Evolutionary conservation across 2,888 invertebrate species (phyloP).

Genomic region (Neria commutata): DNA sequence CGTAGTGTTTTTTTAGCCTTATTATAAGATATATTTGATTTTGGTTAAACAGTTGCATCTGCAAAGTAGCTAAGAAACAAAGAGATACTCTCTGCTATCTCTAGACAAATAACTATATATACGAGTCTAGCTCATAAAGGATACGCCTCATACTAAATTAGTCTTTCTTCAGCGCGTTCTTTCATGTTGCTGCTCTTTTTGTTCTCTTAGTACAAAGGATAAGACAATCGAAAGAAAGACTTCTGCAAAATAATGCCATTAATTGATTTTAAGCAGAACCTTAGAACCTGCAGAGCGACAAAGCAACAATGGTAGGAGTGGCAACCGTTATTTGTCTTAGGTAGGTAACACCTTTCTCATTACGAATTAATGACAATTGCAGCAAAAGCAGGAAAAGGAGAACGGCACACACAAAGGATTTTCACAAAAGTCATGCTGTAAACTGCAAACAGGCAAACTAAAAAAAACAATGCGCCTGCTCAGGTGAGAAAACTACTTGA

Average conservation of each 20-base stretch:
- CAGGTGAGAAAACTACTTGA: slow-evolving; percentile 23
- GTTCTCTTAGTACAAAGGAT: too few relatives aligned
- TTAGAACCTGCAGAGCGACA: too few relatives aligned
- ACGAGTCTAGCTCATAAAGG: too few relatives aligned
- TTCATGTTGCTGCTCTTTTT: too few relatives aligned
- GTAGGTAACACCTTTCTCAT: slow-evolving; percentile 52
- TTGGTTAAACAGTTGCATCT: too few relatives aligned
- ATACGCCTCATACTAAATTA: too few relatives aligned
- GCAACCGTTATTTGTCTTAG: slow-evolving; percentile 45
- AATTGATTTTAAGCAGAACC: slow-evolving; percentile 54
- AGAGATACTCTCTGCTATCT: too few relatives aligned
- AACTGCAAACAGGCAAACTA: slow-evolving; percentile 22
- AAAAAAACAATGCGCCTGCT: slow-evolving; percentile 32
- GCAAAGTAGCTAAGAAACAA: too few relatives aligned
- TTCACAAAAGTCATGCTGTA: slow-evolving; percentile 9
- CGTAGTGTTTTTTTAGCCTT: too few relatives aligned
- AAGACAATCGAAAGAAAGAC: not conserved
- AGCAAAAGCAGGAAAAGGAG: not conserved
- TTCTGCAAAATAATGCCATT: slow-evolving; percentile 25
- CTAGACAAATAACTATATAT: too few relatives aligned
- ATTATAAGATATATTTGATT: too few relatives aligned
- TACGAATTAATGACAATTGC: slow-evolving; percentile 52
- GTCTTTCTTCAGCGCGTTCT: too few relatives aligned
- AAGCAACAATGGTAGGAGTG: slow-evolving; percentile 38
- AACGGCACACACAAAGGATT: slow-evolving; percentile 3